These are phyloP conservation scores for Melospiza georgiana DNA, from an alignment of 2,113 vertebrate genomes.

Conservation along the genomic window DNA sequence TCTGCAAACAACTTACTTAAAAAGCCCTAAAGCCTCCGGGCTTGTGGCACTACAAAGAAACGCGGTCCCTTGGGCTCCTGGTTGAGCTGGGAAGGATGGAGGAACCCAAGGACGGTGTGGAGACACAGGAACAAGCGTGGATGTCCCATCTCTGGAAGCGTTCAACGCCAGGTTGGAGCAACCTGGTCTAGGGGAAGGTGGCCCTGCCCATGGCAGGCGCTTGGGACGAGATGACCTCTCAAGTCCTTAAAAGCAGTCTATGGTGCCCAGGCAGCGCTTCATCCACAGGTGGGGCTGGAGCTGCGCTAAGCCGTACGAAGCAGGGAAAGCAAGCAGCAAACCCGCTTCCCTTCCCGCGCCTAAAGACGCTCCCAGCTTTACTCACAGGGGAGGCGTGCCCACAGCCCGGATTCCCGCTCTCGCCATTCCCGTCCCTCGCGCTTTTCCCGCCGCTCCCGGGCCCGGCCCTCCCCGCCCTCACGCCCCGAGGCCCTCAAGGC, in stretches of 20 bases:
- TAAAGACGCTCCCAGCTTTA: not conserved
- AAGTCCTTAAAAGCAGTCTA: too few relatives aligned
- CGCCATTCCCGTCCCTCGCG: not conserved
- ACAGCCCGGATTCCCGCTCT: accelerated
- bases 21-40: not conserved
- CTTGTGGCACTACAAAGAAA: accelerated
- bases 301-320: accelerated
- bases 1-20: not conserved
- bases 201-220: accelerated
- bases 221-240: accelerated
- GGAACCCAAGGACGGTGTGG: not conserved
- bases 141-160: accelerated
- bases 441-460: not conserved
- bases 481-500: not conserved
- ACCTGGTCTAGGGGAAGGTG: not conserved
- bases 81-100: not conserved
- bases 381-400: not conserved
- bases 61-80: accelerated
- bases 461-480: not conserved
- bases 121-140: not conserved
- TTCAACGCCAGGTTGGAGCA: not conserved
- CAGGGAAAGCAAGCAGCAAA: not conserved
- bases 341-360: too few relatives aligned
- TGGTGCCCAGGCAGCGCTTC: not conserved
- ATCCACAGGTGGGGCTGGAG: too few relatives aligned